Evolutionary conservation across 2,797 vertebrate genomes (phyloP).

Genomic region (Pseudochromis fuscus): DNA sequence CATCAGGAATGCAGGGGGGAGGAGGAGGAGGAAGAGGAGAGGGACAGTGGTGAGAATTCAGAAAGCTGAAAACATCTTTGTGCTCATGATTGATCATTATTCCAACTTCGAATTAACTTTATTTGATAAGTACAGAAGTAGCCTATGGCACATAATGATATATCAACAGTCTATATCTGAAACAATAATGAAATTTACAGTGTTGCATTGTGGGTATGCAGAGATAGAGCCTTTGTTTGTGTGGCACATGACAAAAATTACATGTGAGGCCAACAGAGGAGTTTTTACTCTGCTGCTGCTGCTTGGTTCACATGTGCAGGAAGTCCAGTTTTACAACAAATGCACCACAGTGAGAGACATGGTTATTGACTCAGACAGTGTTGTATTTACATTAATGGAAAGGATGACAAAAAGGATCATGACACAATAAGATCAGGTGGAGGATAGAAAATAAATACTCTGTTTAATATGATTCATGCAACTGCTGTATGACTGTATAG

Average conservation of each 20-base stretch:
- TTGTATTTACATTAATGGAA: too few species aligned
- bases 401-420: too few species aligned
- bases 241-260: not conserved
- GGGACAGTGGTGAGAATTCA: constrained; percentile 10
- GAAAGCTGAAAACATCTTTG: too few species aligned
- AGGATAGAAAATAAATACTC: too few species aligned
- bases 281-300: not conserved
- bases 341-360: too few species aligned
- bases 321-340: not conserved
- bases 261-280: not conserved
- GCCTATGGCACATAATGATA: too few species aligned
- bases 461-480: not conserved
- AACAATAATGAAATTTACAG: not conserved
- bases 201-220: not conserved
- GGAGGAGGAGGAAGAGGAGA: constrained; percentile 8
- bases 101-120: too few species aligned
- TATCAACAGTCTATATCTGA: too few species aligned
- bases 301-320: not conserved
- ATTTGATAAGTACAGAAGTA: too few species aligned
- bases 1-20: constrained; percentile 58
- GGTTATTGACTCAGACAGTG: too few species aligned
- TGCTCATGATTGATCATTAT: too few species aligned
- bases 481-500: not conserved
- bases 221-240: not conserved
- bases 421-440: too few species aligned